Evolutionary conservation across 2,113 vertebrate genomes (phyloP).

Genomic region (Oreochromis aureus): DNA sequence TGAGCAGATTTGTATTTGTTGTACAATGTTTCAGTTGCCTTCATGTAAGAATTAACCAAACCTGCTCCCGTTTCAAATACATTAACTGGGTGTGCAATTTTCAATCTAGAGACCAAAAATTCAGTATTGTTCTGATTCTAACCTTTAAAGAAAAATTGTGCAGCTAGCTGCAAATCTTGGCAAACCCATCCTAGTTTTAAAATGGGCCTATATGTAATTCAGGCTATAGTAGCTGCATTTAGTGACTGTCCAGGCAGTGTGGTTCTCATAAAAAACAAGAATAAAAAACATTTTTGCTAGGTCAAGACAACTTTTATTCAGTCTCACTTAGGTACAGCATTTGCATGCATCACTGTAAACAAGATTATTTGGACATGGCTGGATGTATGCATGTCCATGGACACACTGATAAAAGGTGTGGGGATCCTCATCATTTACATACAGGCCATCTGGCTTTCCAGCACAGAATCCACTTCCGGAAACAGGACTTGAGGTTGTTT

Average conservation of each 20-base stretch:
- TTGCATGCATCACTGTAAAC: slow-evolving; percentile 36
- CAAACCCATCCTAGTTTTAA: background rate
- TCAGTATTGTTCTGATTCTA: background rate
- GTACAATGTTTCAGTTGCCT: background rate
- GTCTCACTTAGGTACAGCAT: slow-evolving; percentile 53
- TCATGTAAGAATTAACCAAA: background rate
- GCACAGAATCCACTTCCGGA: no score
- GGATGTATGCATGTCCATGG: background rate
- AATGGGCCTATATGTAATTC: background rate
- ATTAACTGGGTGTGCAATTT: background rate
- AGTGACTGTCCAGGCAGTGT: background rate
- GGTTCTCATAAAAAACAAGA: background rate
- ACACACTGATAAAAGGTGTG: slow-evolving; percentile 48
- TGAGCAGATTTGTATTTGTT: background rate
- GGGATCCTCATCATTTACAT: no score
- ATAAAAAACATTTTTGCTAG: background rate
- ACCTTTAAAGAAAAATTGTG: background rate
- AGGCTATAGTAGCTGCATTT: background rate
- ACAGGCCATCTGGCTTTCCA: no score
- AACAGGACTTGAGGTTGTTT: background rate
- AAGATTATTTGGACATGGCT: slow-evolving; percentile 28
- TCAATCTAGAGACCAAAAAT: background rate
- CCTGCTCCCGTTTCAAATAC: background rate
- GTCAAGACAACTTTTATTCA: background rate
- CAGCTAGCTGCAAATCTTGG: background rate